A percentile compares a stretch with the other conserved stretches of the same genome.
Evolutionary conservation across 2,888 invertebrate species (phyloP).

Genomic region (Eristalinus sepulchralis): DNA sequence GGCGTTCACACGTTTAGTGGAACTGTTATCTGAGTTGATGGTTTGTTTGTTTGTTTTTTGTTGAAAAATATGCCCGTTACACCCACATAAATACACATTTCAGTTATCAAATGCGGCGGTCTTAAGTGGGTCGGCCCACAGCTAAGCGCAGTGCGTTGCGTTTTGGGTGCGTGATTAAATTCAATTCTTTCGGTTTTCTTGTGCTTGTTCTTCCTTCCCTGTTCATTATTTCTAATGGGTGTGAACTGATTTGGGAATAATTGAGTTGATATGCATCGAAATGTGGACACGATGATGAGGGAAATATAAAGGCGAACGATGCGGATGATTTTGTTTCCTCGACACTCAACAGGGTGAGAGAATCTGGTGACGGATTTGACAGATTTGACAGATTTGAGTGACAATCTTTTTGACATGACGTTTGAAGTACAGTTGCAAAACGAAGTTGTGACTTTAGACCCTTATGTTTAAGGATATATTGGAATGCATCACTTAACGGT

Average conservation of each 20-base stretch:
- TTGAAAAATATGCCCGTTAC: not conserved
- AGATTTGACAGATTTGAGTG: not conserved
- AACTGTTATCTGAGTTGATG: not conserved
- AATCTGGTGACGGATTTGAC: not conserved
- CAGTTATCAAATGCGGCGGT: not conserved
- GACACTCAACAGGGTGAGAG: not conserved
- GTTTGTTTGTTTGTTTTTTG: slow-evolving; percentile 2
- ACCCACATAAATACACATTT: not conserved
- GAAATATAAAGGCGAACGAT: no score
- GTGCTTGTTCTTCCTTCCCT: not conserved
- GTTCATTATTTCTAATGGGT: not conserved
- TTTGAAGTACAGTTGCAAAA: no score
- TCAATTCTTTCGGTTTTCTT: not conserved
- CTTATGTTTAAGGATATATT: no score
- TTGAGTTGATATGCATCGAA: not conserved
- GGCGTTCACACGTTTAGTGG: slow-evolving; percentile 31
- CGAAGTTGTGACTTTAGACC: no score
- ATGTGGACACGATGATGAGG: not conserved
- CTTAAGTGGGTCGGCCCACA: not conserved
- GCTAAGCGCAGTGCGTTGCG: not conserved
- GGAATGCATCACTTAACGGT: no score
- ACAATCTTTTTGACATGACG: no score
- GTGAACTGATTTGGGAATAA: not conserved
- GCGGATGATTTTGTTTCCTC: not conserved
- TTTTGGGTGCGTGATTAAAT: not conserved